phyloP scores from a whole-genome alignment of 37 sponge, comb jelly and placozoan species.

The Bolinopsis microptera region DNA sequence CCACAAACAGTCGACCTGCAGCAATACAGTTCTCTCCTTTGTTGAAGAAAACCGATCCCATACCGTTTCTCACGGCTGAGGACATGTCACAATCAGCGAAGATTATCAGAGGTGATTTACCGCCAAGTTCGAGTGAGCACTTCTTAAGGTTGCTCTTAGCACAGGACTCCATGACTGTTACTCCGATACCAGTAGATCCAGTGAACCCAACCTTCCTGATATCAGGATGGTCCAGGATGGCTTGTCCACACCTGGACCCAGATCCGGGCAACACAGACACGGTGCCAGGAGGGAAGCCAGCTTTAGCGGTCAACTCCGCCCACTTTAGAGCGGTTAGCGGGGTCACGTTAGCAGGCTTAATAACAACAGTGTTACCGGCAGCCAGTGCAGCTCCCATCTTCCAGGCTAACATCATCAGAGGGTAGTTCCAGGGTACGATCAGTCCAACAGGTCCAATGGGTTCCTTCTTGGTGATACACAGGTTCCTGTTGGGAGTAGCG shows the following conservation, averaged over 20 bases:
- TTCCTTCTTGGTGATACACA: slow-evolving; percentile 80
- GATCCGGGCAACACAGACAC: slow-evolving; percentile 85
- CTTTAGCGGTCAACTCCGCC: slow-evolving; percentile 82
- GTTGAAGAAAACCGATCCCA: slow-evolving; percentile 88
- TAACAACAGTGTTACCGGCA: slow-evolving; percentile 89
- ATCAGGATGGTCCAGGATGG: slow-evolving; percentile 80
- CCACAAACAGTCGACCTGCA: slow-evolving; percentile 92
- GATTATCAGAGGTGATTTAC: slow-evolving; percentile 93
- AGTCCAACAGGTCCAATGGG: slow-evolving; percentile 93
- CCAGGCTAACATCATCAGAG: slow-evolving; percentile 94
- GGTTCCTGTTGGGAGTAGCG: slow-evolving; percentile 87
- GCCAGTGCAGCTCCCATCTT: slow-evolving; percentile 89
- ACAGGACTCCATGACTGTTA: slow-evolving; percentile 79
- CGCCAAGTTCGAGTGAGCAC: slow-evolving; percentile 91
- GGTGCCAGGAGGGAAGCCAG: slow-evolving; percentile 90
- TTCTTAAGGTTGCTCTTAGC: slow-evolving; percentile 88
- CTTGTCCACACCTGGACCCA: slow-evolving; percentile 81
- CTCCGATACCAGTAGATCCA: slow-evolving; percentile 89
- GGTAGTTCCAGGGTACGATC: slow-evolving; percentile 95
- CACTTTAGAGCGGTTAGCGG: slow-evolving; percentile 90
- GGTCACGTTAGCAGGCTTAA: slow-evolving; percentile 95
- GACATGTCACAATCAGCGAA: slow-evolving; percentile 76
- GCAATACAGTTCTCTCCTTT: slow-evolving; percentile 98
- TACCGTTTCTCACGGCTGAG: slow-evolving; percentile 69
- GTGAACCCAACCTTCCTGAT: slow-evolving; percentile 92